Evolutionary conservation across 2,113 vertebrate species (phyloP), one percentile per base, ranked within the genome.

Genomic region (Glaucomys volans): DNA sequence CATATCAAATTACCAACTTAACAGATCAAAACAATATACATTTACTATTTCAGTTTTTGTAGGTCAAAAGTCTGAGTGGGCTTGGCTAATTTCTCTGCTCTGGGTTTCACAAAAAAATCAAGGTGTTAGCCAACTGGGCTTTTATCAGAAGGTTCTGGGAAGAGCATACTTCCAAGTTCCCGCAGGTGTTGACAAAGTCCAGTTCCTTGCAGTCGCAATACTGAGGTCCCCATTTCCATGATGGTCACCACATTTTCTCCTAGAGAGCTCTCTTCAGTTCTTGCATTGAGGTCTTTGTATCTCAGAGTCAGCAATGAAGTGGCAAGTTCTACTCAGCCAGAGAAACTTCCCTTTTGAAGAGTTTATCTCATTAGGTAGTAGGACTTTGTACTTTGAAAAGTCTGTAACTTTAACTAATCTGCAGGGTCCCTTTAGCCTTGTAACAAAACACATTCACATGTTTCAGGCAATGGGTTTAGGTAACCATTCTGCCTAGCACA

Each of bases 261-360:
- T 4, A 9, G 8, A 20, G 4, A 37, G 24, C 5, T 32, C 62
- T 17, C 17, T 64, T 18, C 1, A 26, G 6, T 50, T 0, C 3
- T 35, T 7, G 2, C 1, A 13, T 9, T 30, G 14, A 12, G 50
- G 9, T 3, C 17, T 28, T 1, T 44, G 1, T 9, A 7, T 35
- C 18, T 67, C 28, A 35, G 24, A 32, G 52, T 0, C 1, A 26
- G 5, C 17, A 14, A 17, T 28, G n/a, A 24, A 10, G 3, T 26
- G 30, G 9, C 8, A 54, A 32, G 35, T 8, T 81, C 20, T 6
- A n/a, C 8, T 28, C n/a, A 18, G 12, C 16, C 10, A 76, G 12
- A 80, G 37, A 18, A 69, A 77, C 8, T 35, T 64, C 75, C 72
- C 54, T 54, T 75, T 82, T 24, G 35, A 81, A 82, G 13, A 44